Conservation (phyloP, 2,888 invertebrate genomes). For the Ommatoiulus sabulosus region DNA sequence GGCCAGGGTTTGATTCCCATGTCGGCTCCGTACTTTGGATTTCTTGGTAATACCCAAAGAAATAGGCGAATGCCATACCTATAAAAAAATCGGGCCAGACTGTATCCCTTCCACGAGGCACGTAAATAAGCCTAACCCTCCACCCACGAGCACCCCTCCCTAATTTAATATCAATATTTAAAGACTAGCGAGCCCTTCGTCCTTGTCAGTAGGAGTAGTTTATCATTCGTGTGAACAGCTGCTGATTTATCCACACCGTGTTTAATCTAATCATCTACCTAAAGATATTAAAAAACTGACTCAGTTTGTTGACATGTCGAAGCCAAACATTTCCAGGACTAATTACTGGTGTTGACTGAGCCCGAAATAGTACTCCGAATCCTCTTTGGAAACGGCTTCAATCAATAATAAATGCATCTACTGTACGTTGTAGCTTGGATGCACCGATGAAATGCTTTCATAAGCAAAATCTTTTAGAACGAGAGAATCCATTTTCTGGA, state of each 20-base stretch:
- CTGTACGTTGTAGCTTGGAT: neutral
- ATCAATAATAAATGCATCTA: constrained; percentile 11
- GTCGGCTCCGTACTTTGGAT: too few species aligned
- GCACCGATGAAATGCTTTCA: neutral
- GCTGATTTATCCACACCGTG: constrained; percentile 39
- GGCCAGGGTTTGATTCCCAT: too few species aligned
- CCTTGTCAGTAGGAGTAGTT: neutral
- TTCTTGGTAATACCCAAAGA: too few species aligned
- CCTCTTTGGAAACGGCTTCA: neutral
- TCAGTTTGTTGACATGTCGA: neutral
- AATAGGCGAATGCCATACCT: too few species aligned
- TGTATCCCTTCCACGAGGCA: neutral
- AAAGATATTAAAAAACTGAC: neutral
- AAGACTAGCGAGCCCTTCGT: neutral
- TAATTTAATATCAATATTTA: neutral
- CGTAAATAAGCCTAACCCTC: constrained; percentile 10
- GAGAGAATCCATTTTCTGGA: neutral
- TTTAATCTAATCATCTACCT: constrained; percentile 4
- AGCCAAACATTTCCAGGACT: neutral
- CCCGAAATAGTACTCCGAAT: neutral
- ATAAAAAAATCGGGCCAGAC: too few species aligned
- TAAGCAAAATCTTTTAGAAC: neutral
- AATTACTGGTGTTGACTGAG: neutral
- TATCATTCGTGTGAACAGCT: constrained; percentile 37
- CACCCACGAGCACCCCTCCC: constrained; percentile 30